phyloP scores from a whole-genome alignment of 1,140 invertebrate genomes.

The Bombus cullumanus region DNA sequence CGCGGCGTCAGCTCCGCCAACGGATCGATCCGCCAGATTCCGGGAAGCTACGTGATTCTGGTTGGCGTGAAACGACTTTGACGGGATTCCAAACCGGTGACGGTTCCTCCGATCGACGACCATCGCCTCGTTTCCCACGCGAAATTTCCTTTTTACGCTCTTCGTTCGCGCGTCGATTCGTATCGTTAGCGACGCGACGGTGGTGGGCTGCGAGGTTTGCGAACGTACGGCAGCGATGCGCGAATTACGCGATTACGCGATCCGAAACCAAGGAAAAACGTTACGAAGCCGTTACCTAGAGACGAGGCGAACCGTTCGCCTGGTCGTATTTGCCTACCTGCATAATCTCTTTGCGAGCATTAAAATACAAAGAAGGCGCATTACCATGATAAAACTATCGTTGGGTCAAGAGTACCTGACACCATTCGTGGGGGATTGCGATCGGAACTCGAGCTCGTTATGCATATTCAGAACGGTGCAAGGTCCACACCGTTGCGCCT shows the following conservation, averaged over 20 bases:
- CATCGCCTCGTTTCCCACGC: no score
- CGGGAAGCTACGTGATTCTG: no score
- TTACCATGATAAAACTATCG: slow-evolving; percentile 79
- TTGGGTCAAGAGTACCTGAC: slow-evolving; percentile 78
- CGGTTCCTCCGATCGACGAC: no score
- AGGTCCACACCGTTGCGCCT: slow-evolving; percentile 69
- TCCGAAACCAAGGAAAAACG: background rate
- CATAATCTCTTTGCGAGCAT: slow-evolving; percentile 78
- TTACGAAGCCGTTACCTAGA: background rate
- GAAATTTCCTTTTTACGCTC: no score
- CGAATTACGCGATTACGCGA: background rate
- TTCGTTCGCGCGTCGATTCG: no score
- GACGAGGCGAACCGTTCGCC: slow-evolving; percentile 11
- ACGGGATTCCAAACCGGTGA: no score
- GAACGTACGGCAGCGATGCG: no score
- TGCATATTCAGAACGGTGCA: slow-evolving; percentile 78
- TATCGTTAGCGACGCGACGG: no score
- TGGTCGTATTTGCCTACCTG: slow-evolving; percentile 74
- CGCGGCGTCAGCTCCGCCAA: background rate
- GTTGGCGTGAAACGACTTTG: no score
- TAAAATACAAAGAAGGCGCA: slow-evolving; percentile 80
- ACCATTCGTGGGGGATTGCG: slow-evolving; percentile 77
- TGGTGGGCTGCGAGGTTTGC: no score
- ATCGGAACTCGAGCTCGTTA: slow-evolving; percentile 71
- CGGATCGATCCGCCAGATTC: no score